A percentile compares a stretch with the other conserved stretches of the same genome.
Evolutionary conservation across 2,113 vertebrate genomes (phyloP).

Genomic region (Proteles cristata): DNA sequence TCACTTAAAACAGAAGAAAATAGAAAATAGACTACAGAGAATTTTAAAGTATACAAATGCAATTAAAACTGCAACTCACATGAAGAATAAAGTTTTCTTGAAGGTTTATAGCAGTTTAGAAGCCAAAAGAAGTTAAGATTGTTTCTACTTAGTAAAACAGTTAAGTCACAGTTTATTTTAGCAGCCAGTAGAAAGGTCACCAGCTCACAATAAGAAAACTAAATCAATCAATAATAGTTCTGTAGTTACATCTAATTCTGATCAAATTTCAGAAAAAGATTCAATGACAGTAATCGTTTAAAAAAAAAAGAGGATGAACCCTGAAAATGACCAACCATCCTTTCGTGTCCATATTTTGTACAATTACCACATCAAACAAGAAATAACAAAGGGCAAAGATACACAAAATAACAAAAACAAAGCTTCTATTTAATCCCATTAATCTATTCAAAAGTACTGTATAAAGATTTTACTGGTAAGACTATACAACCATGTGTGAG

Average conservation of each 20-base stretch:
- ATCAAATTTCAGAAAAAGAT: conserved; percentile 10
- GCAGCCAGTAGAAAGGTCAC: conserved; percentile 26
- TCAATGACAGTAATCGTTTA: not conserved
- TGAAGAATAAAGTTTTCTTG: not conserved
- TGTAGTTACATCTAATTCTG: conserved; percentile 48
- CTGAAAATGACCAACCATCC: not conserved
- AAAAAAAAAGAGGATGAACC: conserved; percentile 21
- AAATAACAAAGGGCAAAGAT: conserved; percentile 27
- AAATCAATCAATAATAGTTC: conserved; percentile 19
- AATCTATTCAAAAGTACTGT: not conserved
- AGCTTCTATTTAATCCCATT: conserved; percentile 32
- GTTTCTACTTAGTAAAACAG: not conserved
- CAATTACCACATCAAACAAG: not conserved
- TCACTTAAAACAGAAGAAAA: conserved; percentile 19
- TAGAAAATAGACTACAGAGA: conserved; percentile 2
- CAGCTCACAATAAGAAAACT: not conserved
- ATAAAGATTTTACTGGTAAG: conserved; percentile 42
- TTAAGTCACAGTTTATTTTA: not conserved
- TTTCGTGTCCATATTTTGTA: not conserved
- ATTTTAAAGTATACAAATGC: conserved; percentile 33
- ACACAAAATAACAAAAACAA: conserved; percentile 44
- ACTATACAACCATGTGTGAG: not conserved
- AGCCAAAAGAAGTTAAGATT: not conserved
- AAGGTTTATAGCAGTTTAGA: conserved; percentile 28
- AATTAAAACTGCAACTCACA: conserved; percentile 58